These are phyloP conservation scores for Lysiphlebus fabarum DNA, from an alignment of 1,140 invertebrate genomes.

Conservation along the genomic window DNA sequence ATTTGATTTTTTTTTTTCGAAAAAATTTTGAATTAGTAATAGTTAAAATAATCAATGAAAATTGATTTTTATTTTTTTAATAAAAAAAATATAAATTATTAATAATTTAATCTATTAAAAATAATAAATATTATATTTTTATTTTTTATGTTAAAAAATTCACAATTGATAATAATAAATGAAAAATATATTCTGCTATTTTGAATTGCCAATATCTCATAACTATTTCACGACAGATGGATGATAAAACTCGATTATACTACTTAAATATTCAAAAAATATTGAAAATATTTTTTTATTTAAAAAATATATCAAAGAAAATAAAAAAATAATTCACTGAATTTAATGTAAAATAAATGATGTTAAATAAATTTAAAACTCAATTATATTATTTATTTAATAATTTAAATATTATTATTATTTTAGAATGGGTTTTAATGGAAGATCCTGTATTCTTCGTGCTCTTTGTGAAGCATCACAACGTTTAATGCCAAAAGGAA, in stretches of 20 bases:
- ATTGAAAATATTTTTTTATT: neutral
- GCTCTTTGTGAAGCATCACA: slow-evolving; percentile 70
- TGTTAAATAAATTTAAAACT: neutral
- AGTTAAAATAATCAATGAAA: too few species aligned
- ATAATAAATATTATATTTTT: too few species aligned
- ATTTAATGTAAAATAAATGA: slow-evolving; percentile 5
- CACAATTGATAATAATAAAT: too few species aligned
- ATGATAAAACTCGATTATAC: neutral
- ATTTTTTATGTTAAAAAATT: too few species aligned
- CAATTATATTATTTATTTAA: neutral
- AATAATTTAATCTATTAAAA: too few species aligned
- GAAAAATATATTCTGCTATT: too few species aligned
- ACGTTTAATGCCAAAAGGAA: slow-evolving; percentile 59
- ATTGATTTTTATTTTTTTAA: too few species aligned
- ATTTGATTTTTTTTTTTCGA: too few species aligned
- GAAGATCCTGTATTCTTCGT: slow-evolving; percentile 63
- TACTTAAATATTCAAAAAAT: neutral
- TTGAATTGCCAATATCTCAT: neutral
- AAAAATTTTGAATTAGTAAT: too few species aligned
- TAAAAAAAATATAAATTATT: too few species aligned
- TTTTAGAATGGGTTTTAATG: slow-evolving; percentile 68
- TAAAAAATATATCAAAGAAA: slow-evolving; percentile 6
- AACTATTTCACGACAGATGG: neutral
- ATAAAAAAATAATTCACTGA: neutral
- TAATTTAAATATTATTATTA: slow-evolving; percentile 1